phyloP scores from a whole-genome alignment of 35 echinoderm and acorn worm species.

The Ptychodera flava region DNA sequence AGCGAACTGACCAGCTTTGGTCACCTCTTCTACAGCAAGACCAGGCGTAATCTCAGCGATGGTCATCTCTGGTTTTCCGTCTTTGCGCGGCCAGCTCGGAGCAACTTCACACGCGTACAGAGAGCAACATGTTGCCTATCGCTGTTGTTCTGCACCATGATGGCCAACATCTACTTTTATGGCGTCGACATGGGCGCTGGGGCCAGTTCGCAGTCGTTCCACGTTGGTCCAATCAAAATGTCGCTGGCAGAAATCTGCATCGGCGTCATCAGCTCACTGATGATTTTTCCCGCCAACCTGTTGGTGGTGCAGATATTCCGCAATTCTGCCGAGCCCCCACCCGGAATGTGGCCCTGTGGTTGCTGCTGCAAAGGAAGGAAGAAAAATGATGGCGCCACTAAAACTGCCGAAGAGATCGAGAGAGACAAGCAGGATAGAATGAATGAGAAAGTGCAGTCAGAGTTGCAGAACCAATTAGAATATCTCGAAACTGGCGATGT shows the following conservation, averaged over 20 bases:
- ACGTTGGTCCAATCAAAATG: conserved; percentile 65
- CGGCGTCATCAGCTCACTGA: conserved; percentile 81
- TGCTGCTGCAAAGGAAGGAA: conserved; percentile 31
- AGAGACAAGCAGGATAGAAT: conserved; percentile 61
- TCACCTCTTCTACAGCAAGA: conserved; percentile 91
- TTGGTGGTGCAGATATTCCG: conserved; percentile 88
- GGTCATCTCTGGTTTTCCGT: conserved; percentile 94
- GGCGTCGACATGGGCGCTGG: conserved; percentile 60
- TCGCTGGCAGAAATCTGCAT: conserved; percentile 71
- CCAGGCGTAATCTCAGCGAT: conserved; percentile 85
- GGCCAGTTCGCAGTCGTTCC: conserved; percentile 28
- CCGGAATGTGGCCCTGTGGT: conserved; percentile 52
- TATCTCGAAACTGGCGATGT: conserved; percentile 58
- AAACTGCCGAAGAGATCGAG: conserved; percentile 34
- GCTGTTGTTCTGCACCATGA: conserved; percentile 79
- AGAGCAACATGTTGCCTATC: conserved; percentile 73
- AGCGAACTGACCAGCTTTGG: conserved; percentile 92
- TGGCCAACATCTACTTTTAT: conserved; percentile 97
- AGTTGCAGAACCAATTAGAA: conserved; percentile 70
- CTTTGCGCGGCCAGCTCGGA: conserved; percentile 73
- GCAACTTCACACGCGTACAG: conserved; percentile 71
- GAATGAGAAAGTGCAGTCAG: conserved; percentile 72
- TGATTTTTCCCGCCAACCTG: conserved; percentile 84
- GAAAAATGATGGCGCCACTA: conserved; percentile 25
- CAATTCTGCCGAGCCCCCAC: conserved; percentile 39